Conservation (phyloP, 2,113 vertebrate species). For the Epinephelus cyanopodus region DNA sequence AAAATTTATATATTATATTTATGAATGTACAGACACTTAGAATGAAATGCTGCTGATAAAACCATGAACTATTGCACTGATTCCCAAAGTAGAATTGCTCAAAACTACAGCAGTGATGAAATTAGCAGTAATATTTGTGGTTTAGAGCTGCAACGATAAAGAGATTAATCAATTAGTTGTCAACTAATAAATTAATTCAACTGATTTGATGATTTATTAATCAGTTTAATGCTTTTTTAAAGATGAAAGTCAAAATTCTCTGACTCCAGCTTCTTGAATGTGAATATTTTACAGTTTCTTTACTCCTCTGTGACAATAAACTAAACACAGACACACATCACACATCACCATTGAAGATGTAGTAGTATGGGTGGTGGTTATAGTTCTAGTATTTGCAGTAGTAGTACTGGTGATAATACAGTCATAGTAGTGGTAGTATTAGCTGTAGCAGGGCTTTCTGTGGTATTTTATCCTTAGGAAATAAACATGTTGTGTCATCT, state of each 20-base stretch:
- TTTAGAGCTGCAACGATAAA: no score
- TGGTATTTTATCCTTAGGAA: neutral
- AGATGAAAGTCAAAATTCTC: no score
- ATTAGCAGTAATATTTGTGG: neutral
- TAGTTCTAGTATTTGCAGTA: neutral
- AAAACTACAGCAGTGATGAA: neutral
- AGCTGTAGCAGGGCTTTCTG: neutral
- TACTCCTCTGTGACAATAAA: no score
- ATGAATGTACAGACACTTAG: neutral
- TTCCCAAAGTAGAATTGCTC: neutral
- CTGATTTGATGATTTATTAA: no score
- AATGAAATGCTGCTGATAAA: neutral
- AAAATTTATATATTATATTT: neutral
- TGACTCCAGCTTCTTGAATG: no score
- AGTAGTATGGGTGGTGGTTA: no score
- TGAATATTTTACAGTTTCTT: no score
- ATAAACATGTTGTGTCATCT: neutral
- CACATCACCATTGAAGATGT: no score
- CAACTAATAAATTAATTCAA: no score
- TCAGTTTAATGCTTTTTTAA: no score
- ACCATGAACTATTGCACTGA: neutral
- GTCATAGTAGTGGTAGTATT: neutral
- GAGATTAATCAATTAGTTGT: no score
- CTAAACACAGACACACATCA: no score
- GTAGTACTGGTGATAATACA: neutral